Conservation (phyloP, 2,797 vertebrate species). For the Danio aesculapii region DNA sequence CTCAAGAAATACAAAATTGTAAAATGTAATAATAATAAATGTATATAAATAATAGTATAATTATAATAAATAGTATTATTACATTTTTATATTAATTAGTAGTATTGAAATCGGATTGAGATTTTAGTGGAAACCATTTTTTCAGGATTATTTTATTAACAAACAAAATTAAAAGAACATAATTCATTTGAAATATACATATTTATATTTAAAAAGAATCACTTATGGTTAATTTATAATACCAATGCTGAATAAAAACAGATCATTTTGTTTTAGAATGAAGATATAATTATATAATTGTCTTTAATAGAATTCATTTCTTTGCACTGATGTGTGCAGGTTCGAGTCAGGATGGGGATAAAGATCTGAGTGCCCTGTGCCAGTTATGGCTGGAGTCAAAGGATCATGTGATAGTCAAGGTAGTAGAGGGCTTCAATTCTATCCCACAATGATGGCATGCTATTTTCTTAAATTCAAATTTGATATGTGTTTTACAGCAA, state of each 20-base stretch:
- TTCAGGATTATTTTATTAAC: background rate
- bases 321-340: constrained; percentile 69
- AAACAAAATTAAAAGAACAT: background rate
- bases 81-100: too few species aligned
- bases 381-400: constrained; percentile 97
- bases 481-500: constrained; percentile 66
- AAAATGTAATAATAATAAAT: too few species aligned
- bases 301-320: background rate
- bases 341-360: constrained; percentile 89
- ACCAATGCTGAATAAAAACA: background rate
- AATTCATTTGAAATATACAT: too few species aligned
- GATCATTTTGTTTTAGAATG: background rate
- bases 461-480: background rate
- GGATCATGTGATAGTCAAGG: constrained; percentile 93
- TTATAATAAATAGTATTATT: too few species aligned
- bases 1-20: background rate
- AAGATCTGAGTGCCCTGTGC: constrained; percentile 91
- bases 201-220: background rate
- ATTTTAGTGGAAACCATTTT: background rate
- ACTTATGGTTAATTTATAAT: background rate
- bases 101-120: background rate
- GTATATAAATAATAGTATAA: too few species aligned
- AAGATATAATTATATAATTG: too few species aligned
- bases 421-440: constrained; percentile 56
- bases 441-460: background rate